A percentile compares a stretch with the other conserved stretches of the same genome.
These are phyloP conservation scores for Triplophysa tibetana DNA, from an alignment of 2,113 vertebrate species.

Conservation along the genomic window DNA sequence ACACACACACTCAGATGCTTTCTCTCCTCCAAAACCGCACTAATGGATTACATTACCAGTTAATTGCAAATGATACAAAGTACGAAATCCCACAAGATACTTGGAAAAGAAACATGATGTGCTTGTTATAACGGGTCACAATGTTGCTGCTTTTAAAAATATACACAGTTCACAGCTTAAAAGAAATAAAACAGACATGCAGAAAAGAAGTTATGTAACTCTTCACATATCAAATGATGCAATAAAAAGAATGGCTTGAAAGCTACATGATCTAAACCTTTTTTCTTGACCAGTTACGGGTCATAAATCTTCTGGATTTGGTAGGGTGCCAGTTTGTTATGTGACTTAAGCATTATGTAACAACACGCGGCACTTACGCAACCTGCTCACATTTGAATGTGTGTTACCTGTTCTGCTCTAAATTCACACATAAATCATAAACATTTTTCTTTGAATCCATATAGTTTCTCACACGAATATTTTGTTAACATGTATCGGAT, in stretches of 20 bases:
- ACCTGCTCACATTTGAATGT: slow-evolving; percentile 1
- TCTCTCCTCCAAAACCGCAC: background rate
- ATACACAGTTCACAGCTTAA: background rate
- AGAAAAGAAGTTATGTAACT: slow-evolving; percentile 37
- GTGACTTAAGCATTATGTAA: slow-evolving; percentile 7
- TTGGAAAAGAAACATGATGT: background rate
- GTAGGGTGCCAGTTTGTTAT: background rate
- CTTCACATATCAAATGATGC: slow-evolving; percentile 8
- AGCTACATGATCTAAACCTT: background rate
- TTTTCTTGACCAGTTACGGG: background rate
- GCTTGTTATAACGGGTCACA: background rate
- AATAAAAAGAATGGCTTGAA: slow-evolving; percentile 6
- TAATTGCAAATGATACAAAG: background rate
- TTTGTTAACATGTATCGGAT: background rate
- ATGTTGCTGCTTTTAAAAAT: background rate
- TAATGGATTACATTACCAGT: background rate
- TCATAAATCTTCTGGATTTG: background rate
- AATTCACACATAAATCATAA: background rate
- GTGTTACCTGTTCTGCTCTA: background rate
- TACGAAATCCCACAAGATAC: background rate
- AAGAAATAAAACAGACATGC: slow-evolving; percentile 4
- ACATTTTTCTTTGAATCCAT: too few species aligned
- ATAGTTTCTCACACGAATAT: background rate
- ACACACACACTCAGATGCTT: slow-evolving; percentile 18
- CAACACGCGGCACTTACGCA: slow-evolving; percentile 1